Evolutionary conservation across 2,797 vertebrate genomes (phyloP).

Genomic region (Botia kubotai): DNA sequence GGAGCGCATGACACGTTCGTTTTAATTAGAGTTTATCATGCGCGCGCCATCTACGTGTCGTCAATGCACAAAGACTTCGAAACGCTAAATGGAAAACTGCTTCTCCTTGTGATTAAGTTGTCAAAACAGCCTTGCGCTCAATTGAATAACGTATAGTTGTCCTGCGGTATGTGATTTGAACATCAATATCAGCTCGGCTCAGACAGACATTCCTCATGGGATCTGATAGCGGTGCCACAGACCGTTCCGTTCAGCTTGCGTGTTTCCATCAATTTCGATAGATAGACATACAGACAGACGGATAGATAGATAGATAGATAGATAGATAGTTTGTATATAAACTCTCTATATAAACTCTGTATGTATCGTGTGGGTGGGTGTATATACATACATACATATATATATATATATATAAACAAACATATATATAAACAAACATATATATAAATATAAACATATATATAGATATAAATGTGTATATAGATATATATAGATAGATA

Average conservation of each 20-base stretch:
- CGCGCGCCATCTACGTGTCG: no score
- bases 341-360: no score
- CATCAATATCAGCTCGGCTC: background rate
- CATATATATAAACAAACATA: no score
- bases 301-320: background rate
- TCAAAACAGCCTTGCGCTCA: slow-evolving; percentile 14
- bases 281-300: background rate
- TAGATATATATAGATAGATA: no score
- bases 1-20: slow-evolving; percentile 17
- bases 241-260: background rate
- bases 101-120: slow-evolving; percentile 5
- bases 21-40: slow-evolving; percentile 41
- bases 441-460: no score
- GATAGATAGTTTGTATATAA: no score
- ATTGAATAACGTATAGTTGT: background rate
- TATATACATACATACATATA: no score
- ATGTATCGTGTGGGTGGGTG: no score
- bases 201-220: slow-evolving; percentile 9
- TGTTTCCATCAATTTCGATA: background rate
- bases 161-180: background rate
- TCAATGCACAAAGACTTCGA: background rate
- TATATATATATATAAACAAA: no score
- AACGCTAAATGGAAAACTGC: background rate
- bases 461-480: no score
- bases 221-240: background rate